These are phyloP conservation scores for Caenorhabditis uteleia DNA, from an alignment of 2,888 invertebrate genomes.

Conservation along the genomic window DNA sequence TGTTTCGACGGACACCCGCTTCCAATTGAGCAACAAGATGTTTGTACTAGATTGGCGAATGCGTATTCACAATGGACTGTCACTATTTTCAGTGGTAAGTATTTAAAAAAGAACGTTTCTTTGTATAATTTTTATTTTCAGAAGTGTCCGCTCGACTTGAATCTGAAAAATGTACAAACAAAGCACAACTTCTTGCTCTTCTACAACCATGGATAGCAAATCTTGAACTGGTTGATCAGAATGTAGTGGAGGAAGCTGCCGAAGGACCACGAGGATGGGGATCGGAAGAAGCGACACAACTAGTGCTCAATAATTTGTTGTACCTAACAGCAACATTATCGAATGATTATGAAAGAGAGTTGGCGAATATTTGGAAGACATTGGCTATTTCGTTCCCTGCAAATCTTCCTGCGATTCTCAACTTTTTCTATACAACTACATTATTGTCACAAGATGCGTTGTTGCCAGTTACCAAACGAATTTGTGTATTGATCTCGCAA, in stretches of 20 bases:
- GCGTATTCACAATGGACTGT: conserved; percentile 97
- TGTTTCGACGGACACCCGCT: conserved; percentile 75
- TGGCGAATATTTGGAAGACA: conserved; percentile 94
- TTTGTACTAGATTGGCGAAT: conserved; percentile 89
- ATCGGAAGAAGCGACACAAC: conserved; percentile 97
- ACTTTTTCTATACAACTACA: conserved; percentile 92
- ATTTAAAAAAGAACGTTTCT: too few species aligned
- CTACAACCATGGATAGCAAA: conserved; percentile 96
- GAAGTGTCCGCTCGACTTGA: conserved; percentile 96
- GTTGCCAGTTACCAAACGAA: conserved; percentile 87
- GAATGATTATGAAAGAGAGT: conserved; percentile 91
- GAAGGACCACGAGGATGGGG: conserved; percentile 81
- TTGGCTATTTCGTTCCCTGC: conserved; percentile 94
- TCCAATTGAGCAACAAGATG: conserved; percentile 82
- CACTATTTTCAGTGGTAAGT: conserved; percentile 96
- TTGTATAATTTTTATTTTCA: conserved; percentile 71
- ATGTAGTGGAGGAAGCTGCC: conserved; percentile 51
- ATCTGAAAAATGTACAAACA: conserved; percentile 89
- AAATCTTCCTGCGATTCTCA: conserved; percentile 92
- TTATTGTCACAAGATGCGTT: conserved; percentile 96
- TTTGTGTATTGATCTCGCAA: conserved; percentile 88
- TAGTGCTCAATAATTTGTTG: conserved; percentile 97
- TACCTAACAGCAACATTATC: conserved; percentile 92
- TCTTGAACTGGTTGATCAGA: conserved; percentile 89
- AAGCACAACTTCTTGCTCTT: conserved; percentile 88